Base-by-base conservation (phyloP, 1,140 invertebrate species). In the Cardiocondyla obscurior region DNA sequence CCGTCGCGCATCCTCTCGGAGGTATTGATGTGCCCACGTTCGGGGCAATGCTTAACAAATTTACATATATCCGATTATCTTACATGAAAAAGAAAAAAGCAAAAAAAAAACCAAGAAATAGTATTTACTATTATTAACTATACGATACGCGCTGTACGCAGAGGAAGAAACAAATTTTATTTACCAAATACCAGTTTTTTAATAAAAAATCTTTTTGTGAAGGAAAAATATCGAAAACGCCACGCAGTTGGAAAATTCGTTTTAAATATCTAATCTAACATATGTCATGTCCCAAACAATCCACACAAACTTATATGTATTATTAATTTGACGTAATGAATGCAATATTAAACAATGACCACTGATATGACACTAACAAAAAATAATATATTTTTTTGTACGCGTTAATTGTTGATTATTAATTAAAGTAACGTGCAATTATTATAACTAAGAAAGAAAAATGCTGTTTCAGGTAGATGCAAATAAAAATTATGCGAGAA, bases 161-260 rank as follows among this genome's bases (percentile, higher is more conserved):
- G 57, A 76, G 33, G 57, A 82, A 83, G 82, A 84, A 88, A 85
- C 82, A 85, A 84, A 85, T 83, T 86, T 89, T 88, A 89, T 89
- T 87, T 88, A 87, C 87, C 82, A 85, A 88, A 88, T 88, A 87
- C 83, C 77, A 89, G 69, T 85, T 87, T 89, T 88, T 83, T 88
- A 83, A 81, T 86, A 88, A 85, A n/a, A 89, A 89, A 67, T 57
- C 82, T 73, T 86, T 87, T 87, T 84, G 74, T 64, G 82, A 77
- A 88, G 28, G 46, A 82, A 81, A 81, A 10, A 0, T 64, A 62
- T 6, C 12, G 19, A 28, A 36, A 14, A 10, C 8, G 22, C 19
- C 2, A 22, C 25, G 62, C 44, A n/a, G 39, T 42, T 42, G 39
- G 5, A 8, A 46, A 16, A 46, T 46, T 46, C 16, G 44, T n/a